These are phyloP conservation scores for Eudasyphora cyanicolor DNA, from an alignment of 2,888 invertebrate species.

Conservation along the genomic window DNA sequence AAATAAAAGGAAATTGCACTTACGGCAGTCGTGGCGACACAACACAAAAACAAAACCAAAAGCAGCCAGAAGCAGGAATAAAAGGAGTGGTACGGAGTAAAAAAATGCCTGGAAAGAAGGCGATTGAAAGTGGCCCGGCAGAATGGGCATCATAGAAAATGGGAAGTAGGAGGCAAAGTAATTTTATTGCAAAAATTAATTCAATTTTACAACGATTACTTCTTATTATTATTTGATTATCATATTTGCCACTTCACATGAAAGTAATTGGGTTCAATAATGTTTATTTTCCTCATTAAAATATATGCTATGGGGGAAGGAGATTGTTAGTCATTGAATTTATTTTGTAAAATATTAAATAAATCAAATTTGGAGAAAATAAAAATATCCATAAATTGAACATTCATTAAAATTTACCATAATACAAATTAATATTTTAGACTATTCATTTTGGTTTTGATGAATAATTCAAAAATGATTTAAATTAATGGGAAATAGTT, in stretches of 20 bases:
- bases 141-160: neutral
- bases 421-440: too few relatives aligned
- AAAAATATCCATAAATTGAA: too few relatives aligned
- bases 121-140: neutral
- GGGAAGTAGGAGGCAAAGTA: neutral
- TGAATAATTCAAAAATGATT: too few relatives aligned
- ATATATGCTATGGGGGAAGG: too few relatives aligned
- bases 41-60: neutral
- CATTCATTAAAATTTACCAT: too few relatives aligned
- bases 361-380: too few relatives aligned
- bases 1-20: conserved; percentile 65
- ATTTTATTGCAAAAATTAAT: conserved; percentile 12
- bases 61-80: neutral
- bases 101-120: neutral
- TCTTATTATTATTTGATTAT: conserved; percentile 18
- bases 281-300: too few relatives aligned
- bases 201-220: neutral
- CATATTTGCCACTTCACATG: neutral
- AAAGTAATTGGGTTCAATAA: too few relatives aligned
- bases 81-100: neutral
- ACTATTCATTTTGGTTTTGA: too few relatives aligned
- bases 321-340: neutral
- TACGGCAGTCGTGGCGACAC: conserved; percentile 22
- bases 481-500: too few relatives aligned
- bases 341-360: too few relatives aligned